Base-by-base conservation (phyloP, 2,797 vertebrate genomes). In the Pseudomugil gertrudae region DNA sequence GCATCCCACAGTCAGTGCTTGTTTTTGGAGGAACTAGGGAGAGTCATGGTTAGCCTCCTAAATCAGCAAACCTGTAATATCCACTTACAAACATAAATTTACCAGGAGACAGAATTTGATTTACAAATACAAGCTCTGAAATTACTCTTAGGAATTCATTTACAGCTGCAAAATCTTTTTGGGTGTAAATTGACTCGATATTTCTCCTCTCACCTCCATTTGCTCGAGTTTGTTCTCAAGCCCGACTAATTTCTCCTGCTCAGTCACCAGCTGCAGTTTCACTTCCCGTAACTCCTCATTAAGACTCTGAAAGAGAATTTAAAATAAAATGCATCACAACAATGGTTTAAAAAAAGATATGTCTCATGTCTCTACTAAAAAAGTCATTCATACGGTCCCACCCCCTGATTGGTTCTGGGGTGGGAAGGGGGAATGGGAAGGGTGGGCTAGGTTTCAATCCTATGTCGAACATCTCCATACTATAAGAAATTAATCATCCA, bases 211-310 rank as follows among this genome's bases (percentile, higher is more conserved):
- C 80, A 98, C 97, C 92, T 96, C 89, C n/a, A 96, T 74, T 63
- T 92, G 81, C 4, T 76, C 76, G 58, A 95, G 76, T 40, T 90
- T 90, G 74, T 90, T 92, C 78, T 96, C 84, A 0, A 93, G 73
- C 9, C 81, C 68, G 3, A 57, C 56, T 7, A 81, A 87, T 74
- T 90, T 92, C 69, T 61, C 86, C 54, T 88, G 88, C 77, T 92
- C 89, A 1, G 86, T 77, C 50, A 81, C 90, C n/a, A 96, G 88
- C 56, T 94, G 92, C 51, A 83, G 81, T 72, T 69, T 93, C 62
- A 94, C 80, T 65, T 86, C 88, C 58, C 80, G 83, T 57, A 95
- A 90, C 60, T 96, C 93, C 56, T 95, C 90, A n/a, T 54, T 93
- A 60, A 92, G 63, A 50, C 54, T 75, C 96, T 98, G 79, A 15